Evolutionary conservation across 2,113 vertebrate genomes (phyloP).

Genomic region (Mustelus asterias): DNA sequence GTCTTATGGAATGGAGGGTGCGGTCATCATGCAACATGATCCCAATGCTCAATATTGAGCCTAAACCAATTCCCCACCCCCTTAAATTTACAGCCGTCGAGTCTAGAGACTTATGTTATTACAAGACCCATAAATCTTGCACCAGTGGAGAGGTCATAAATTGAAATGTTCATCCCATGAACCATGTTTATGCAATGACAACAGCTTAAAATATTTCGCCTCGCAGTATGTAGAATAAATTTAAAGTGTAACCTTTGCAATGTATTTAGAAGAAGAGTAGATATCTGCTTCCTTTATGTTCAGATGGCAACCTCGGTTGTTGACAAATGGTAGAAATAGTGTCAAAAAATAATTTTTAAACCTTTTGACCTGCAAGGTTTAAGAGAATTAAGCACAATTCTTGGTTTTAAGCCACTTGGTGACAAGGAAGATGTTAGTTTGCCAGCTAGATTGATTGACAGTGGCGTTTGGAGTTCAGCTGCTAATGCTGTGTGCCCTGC

Average conservation of each 20-base stretch:
- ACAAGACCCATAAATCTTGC: neutral
- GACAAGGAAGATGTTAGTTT: slow-evolving; percentile 79
- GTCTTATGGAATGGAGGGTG: too few relatives aligned
- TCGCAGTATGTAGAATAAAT: neutral
- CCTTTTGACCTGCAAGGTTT: slow-evolving; percentile 91
- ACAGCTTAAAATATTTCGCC: neutral
- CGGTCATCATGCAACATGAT: neutral
- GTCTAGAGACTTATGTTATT: neutral
- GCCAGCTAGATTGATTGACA: slow-evolving; percentile 80
- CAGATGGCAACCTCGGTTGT: slow-evolving; percentile 46
- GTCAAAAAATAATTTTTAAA: slow-evolving; percentile 87
- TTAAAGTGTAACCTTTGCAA: neutral
- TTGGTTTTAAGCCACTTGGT: slow-evolving; percentile 84
- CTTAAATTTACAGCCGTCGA: neutral
- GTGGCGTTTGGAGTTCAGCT: slow-evolving; percentile 80
- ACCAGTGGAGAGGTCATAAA: neutral
- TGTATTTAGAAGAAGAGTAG: neutral
- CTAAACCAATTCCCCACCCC: neutral
- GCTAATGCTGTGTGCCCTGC: slow-evolving; percentile 67
- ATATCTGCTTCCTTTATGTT: neutral
- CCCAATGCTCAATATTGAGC: neutral
- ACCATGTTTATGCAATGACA: neutral
- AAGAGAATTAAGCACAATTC: slow-evolving; percentile 84
- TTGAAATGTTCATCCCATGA: neutral
- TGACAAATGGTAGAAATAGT: slow-evolving; percentile 80